phyloP scores from a whole-genome alignment of 2,797 vertebrate species.

The Nannoperca obscura region DNA sequence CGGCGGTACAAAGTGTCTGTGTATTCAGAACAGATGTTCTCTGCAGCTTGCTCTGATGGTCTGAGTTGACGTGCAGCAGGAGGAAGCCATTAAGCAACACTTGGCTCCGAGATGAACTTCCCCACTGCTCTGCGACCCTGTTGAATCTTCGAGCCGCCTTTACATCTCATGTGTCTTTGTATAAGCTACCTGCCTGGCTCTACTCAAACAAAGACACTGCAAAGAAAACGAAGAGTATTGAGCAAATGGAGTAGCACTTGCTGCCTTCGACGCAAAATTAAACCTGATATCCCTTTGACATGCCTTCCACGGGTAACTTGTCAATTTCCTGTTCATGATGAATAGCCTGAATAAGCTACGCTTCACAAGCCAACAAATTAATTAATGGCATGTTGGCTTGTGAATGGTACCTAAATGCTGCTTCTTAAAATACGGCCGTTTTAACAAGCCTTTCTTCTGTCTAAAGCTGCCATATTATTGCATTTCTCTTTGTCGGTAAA shows the following conservation, averaged over 20 bases:
- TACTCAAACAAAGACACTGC: conserved; percentile 37
- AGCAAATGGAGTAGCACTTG: conserved; percentile 49
- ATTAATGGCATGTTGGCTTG: conserved; percentile 71
- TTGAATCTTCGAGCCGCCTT: conserved; percentile 35
- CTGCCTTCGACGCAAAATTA: conserved; percentile 63
- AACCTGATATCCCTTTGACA: conserved; percentile 71
- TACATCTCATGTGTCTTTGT: conserved; percentile 45
- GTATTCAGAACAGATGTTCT: conserved; percentile 70
- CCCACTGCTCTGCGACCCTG: conserved; percentile 37
- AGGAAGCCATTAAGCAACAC: conserved; percentile 61
- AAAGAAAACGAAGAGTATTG: conserved; percentile 37
- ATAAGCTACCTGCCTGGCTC: conserved; percentile 20
- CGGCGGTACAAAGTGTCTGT: conserved; percentile 49
- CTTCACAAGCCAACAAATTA: conserved; percentile 77
- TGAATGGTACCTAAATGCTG: conserved; percentile 60
- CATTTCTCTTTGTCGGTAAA: conserved; percentile 41
- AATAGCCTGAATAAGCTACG: conserved; percentile 72
- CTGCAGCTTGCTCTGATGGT: conserved; percentile 35
- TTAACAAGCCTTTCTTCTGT: conserved; percentile 53
- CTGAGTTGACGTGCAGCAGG: conserved; percentile 48
- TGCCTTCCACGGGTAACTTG: conserved; percentile 63
- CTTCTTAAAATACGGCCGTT: conserved; percentile 53
- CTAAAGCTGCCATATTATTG: conserved; percentile 38
- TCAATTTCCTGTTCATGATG: conserved; percentile 78
- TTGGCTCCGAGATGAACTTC: conserved; percentile 58